These are phyloP conservation scores for Clarias platycephalus DNA, from an alignment of 2,797 vertebrate species.

Conservation along the genomic window DNA sequence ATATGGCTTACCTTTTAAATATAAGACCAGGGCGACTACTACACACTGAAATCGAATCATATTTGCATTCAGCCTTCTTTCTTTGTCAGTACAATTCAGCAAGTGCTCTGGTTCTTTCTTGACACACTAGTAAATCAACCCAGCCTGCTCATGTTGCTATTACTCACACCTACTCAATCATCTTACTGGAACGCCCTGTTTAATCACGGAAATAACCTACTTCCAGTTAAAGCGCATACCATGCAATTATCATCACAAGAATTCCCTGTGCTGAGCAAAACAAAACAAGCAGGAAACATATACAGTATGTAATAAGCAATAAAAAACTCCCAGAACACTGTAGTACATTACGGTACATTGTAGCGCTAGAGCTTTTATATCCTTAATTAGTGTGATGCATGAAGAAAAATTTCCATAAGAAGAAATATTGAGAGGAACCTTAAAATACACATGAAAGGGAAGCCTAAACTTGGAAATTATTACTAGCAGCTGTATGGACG, in stretches of 20 bases:
- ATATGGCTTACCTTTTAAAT: slow-evolving; percentile 35
- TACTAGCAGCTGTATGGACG: too few species aligned
- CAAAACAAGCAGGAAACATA: not conserved
- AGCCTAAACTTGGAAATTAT: too few species aligned
- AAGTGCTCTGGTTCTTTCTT: not conserved
- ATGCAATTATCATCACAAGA: not conserved
- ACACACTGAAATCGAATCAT: slow-evolving; percentile 41
- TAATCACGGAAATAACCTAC: not conserved
- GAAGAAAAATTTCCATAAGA: not conserved
- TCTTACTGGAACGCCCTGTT: not conserved
- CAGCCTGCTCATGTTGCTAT: not conserved
- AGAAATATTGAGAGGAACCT: not conserved
- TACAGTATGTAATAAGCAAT: not conserved
- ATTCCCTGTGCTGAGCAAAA: not conserved
- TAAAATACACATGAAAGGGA: not conserved
- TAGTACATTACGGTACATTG: not conserved
- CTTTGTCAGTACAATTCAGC: not conserved
- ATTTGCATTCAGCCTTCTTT: not conserved
- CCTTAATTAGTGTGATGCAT: not conserved
- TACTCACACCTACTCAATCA: not conserved
- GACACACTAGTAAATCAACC: not conserved
- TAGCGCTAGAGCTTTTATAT: not conserved
- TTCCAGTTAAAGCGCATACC: not conserved
- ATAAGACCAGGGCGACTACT: slow-evolving; percentile 14
- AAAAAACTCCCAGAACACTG: not conserved